These are phyloP conservation scores for Sphaerophoria rueppellii DNA, from an alignment of 2,888 invertebrate genomes.

Conservation along the genomic window DNA sequence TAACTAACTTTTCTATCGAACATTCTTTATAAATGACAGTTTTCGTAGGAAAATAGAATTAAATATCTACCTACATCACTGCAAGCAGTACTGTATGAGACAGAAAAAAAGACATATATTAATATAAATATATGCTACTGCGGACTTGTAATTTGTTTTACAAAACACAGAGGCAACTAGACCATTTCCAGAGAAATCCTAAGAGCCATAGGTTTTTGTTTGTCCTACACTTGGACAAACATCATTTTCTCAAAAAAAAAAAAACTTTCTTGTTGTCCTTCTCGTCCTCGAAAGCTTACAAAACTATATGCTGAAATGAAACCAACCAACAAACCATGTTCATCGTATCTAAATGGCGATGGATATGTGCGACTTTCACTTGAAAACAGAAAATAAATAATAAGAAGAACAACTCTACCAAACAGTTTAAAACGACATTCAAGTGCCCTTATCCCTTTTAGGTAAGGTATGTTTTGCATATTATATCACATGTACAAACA, in stretches of 20 bases:
- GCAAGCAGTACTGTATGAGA: no score
- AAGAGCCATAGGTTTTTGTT: constrained; percentile 42
- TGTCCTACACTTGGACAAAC: constrained; percentile 59
- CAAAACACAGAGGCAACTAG: constrained; percentile 22
- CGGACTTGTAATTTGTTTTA: constrained; percentile 42
- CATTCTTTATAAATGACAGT: no score
- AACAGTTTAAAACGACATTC: constrained; percentile 53
- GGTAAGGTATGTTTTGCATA: constrained; percentile 20
- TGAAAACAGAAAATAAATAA: constrained; percentile 22
- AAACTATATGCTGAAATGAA: constrained; percentile 12
- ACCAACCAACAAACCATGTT: constrained; percentile 21
- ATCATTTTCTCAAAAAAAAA: constrained; percentile 56
- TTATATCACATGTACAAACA: constrained; percentile 10
- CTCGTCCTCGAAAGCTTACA: constrained; percentile 8
- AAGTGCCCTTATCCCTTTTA: constrained; percentile 34
- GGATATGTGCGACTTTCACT: constrained; percentile 31
- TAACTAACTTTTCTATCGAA: no score
- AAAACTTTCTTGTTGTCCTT: constrained; percentile 15
- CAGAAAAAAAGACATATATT: no score
- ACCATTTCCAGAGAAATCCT: constrained; percentile 15
- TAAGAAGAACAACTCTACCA: constrained; percentile 6
- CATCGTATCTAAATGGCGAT: background rate
- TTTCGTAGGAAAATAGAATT: no score
- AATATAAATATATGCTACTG: constrained; percentile 11
- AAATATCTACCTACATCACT: no score